A percentile compares a stretch with the other conserved stretches of the same genome.
phyloP scores from a whole-genome alignment of 1,140 invertebrate species.

The Rhynchophorus ferrugineus region DNA sequence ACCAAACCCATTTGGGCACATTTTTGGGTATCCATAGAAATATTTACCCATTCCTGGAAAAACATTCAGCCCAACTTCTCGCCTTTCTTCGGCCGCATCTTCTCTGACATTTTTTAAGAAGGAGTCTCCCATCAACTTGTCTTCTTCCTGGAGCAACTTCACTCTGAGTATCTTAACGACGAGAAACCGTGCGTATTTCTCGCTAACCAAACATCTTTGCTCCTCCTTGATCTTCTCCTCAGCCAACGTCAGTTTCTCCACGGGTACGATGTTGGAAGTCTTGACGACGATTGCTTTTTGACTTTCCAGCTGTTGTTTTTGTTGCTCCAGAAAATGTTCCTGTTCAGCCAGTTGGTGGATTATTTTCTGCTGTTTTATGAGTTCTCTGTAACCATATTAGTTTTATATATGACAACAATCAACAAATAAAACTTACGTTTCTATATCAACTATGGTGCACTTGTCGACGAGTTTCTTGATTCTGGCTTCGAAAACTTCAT shows the following conservation, averaged over 20 bases:
- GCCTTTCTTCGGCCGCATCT: background rate
- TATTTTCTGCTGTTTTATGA: background rate
- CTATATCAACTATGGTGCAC: background rate
- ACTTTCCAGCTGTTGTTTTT: background rate
- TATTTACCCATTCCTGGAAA: too few species aligned
- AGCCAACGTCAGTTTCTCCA: background rate
- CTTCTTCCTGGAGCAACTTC: background rate
- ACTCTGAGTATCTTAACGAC: background rate
- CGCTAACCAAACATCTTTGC: background rate
- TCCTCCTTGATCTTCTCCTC: background rate
- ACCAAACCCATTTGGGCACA: too few species aligned
- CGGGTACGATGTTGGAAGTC: background rate
- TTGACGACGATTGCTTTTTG: background rate
- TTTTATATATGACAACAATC: too few species aligned
- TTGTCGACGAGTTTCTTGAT: background rate
- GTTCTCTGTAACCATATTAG: background rate
- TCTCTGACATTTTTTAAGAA: background rate
- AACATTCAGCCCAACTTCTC: background rate
- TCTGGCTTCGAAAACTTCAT: background rate
- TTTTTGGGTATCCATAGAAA: too few species aligned
- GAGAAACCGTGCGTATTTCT: background rate
- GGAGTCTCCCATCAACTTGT: background rate
- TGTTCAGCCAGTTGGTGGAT: background rate
- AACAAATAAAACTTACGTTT: background rate
- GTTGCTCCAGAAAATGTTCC: background rate